Percentiles rank a stretch among this genome's conserved stretches.
Conservation (phyloP, 2,888 invertebrate species). For the Chrysodeixis includens region DNA sequence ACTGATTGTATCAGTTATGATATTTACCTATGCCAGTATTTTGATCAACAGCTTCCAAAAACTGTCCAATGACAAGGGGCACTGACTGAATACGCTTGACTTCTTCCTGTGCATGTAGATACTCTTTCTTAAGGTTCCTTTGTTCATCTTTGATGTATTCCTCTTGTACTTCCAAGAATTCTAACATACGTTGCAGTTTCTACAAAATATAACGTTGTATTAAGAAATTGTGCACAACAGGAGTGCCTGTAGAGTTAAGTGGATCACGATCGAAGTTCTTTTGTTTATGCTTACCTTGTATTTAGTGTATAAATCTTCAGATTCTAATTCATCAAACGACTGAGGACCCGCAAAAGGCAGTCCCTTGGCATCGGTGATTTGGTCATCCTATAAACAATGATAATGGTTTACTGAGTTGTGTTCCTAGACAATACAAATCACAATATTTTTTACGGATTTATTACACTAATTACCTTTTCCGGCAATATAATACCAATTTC, state of each 20-base stretch:
- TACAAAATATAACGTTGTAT: constrained; percentile 68
- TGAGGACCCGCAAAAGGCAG: constrained; percentile 91
- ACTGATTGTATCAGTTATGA: neutral
- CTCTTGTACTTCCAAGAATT: constrained; percentile 99
- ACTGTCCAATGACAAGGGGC: constrained; percentile 99
- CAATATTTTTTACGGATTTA: neutral
- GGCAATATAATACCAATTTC: constrained; percentile 94
- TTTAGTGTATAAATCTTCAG: constrained; percentile 98
- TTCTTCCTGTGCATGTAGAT: constrained; percentile 99
- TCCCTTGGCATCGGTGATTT: constrained; percentile 90
- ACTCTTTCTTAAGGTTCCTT: constrained; percentile 99
- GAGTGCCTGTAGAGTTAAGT: neutral
- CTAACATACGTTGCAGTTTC: constrained; percentile 98
- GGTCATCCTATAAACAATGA: constrained; percentile 89
- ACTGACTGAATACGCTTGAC: constrained; percentile 99
- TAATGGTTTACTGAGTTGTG: neutral
- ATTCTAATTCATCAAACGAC: constrained; percentile 94
- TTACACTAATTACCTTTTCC: constrained; percentile 92
- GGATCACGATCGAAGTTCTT: neutral
- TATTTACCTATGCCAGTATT: constrained; percentile 96
- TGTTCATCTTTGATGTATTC: constrained; percentile 99
- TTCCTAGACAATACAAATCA: neutral
- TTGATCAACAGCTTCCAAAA: constrained; percentile 99
- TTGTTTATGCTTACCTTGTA: constrained; percentile 92
- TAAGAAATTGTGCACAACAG: neutral